phyloP scores from a whole-genome alignment of 2,888 invertebrate genomes.

The Cephus nigrinus region DNA sequence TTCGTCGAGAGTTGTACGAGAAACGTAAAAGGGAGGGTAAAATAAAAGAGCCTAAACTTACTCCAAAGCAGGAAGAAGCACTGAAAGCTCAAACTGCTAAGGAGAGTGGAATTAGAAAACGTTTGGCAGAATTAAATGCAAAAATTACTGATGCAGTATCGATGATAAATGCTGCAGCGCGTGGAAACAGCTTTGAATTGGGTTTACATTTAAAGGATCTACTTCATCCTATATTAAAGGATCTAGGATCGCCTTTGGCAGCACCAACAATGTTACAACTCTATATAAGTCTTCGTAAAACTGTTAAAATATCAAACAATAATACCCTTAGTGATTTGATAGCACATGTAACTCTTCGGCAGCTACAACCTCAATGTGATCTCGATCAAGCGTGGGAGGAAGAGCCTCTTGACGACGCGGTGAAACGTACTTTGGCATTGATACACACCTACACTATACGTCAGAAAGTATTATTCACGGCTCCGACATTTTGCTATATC shows the following conservation, averaged over 20 bases:
- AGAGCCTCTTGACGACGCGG: slow-evolving; percentile 74
- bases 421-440: slow-evolving; percentile 73
- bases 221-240: slow-evolving; percentile 71
- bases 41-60: slow-evolving; percentile 77
- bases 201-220: slow-evolving; percentile 71
- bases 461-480: slow-evolving; percentile 69
- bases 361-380: slow-evolving; percentile 81
- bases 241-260: slow-evolving; percentile 82
- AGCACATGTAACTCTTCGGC: slow-evolving; percentile 79
- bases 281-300: slow-evolving; percentile 72
- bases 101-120: slow-evolving; percentile 81
- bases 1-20: slow-evolving; percentile 92
- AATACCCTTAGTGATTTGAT: slow-evolving; percentile 71
- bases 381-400: slow-evolving; percentile 82
- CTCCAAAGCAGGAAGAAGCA: slow-evolving; percentile 92
- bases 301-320: slow-evolving; percentile 68
- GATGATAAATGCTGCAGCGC: slow-evolving; percentile 67
- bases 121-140: slow-evolving; percentile 69
- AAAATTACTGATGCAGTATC: slow-evolving; percentile 64
- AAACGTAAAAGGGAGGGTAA: slow-evolving; percentile 85
- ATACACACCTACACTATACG: slow-evolving; percentile 70
- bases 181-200: slow-evolving; percentile 68
- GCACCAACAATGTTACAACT: slow-evolving; percentile 76
- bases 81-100: slow-evolving; percentile 87
- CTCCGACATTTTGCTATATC: slow-evolving; percentile 84